Evolutionary conservation across 2,888 invertebrate genomes (phyloP), one percentile per base, ranked within the genome.

Genomic region (Epistrophe grossulariae): DNA sequence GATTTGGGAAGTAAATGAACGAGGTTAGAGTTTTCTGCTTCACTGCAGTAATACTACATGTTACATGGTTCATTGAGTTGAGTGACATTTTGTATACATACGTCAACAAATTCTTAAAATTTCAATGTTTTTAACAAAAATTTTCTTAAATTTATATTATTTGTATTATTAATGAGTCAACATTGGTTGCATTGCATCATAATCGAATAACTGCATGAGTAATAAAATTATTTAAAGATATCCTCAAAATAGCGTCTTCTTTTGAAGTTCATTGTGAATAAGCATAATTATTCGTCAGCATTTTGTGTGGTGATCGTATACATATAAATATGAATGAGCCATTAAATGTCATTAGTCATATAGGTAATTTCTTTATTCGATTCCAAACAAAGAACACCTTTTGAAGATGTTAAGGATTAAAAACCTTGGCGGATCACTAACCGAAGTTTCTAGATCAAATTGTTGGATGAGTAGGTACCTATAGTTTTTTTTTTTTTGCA

Each of bases 281-380:
- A n/a, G n/a, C 9, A 57, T 1, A 57, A 59, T 59, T 59, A 59
- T 59, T 59, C 59, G 35, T 59, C 59, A 59, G 11, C 35, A 11
- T 31, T n/a, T n/a, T 24, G 5, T n/a, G 10, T 35, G n/a, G n/a
- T 57, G 35, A 57, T 57, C 59, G 13, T 38, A 24, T 38, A n/a
- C n/a, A n/a, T n/a, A n/a, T n/a, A n/a, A n/a, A n/a, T n/a, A 17
- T 59, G 19, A 35, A 35, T 7, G 17, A 59, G 6, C 2, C 17
- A 59, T 38, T 11, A 5, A 9, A 31, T 8, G 1, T 28, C 8
- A 38, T 59, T 59, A 59, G 35, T 59, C 59, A 59, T 38, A 0
- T 35, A 17, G 7, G 13, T 55, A 55, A 24, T 55, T 55, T 52
- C 2, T 55, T 55, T 15, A 28, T 52, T 13, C 15, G 8, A 31